Percentiles rank a stretch among this genome's conserved stretches.
Evolutionary conservation across 2,113 vertebrate species (phyloP).

Genomic region (Microtus montanus): DNA sequence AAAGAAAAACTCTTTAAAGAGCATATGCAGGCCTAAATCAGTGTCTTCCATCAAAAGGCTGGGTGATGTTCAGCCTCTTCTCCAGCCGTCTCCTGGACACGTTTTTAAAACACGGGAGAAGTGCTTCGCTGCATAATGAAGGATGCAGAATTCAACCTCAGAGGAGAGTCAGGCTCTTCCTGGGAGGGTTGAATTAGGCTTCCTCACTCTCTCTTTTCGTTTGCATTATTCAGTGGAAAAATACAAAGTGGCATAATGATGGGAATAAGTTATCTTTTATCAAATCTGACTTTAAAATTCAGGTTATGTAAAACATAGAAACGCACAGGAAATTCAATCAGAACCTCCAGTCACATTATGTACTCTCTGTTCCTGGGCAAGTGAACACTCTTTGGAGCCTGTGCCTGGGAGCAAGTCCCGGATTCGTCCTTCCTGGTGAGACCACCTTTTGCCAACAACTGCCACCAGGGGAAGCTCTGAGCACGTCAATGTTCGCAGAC

Average conservation of each 20-base stretch:
- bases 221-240: constrained; percentile 85
- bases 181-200: constrained; percentile 73
- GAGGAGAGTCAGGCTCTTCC: constrained; percentile 76
- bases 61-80: not conserved
- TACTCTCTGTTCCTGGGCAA: constrained; percentile 78
- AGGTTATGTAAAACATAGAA: constrained; percentile 83
- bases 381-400: constrained; percentile 73
- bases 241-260: constrained; percentile 82
- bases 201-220: constrained; percentile 46
- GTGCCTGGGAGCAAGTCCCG: constrained; percentile 79
- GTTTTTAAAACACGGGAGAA: constrained; percentile 57
- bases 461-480: constrained; percentile 91
- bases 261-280: constrained; percentile 81
- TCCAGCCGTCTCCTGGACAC: not conserved
- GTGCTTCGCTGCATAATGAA: constrained; percentile 27
- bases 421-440: constrained; percentile 75
- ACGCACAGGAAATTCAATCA: constrained; percentile 84
- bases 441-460: constrained; percentile 83
- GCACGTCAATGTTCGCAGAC: constrained; percentile 78
- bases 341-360: constrained; percentile 80
- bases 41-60: not conserved
- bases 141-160: constrained; percentile 46
- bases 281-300: constrained; percentile 87
- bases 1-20: not conserved
- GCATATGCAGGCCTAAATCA: not conserved